Evolutionary conservation across 2,113 vertebrate species (phyloP), one percentile per base, ranked within the genome.

Genomic region (Plectropomus leopardus): DNA sequence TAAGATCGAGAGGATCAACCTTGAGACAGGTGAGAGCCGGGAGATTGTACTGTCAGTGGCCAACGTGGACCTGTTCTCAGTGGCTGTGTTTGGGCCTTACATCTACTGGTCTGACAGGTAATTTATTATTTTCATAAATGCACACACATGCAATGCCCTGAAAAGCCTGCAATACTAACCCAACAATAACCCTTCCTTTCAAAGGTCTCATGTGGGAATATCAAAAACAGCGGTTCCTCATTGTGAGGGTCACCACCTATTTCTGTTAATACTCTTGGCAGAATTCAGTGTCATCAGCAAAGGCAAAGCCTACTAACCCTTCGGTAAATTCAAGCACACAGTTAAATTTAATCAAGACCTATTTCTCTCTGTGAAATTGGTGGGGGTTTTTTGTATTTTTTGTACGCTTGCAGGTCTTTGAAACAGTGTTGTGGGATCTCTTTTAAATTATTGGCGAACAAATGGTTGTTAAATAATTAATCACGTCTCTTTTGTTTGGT

Each of bases 71-170:
- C 95, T 99, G 94, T 99, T 99, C 95, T 99, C 98, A 16, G 96
- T 99, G 45, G 95, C 97, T 3, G 98, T 99, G 96, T 99, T 98
- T 63, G 98, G 98, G 86, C 96, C 97, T 95, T 99, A 99, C 95
- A 99, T 99, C 96, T 99, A 99, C 96, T 99, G 98, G 98, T 98
- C 98, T 98, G 98, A 99, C 97, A 99, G 98, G 98, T 99, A 98
- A 98, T 97, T 97, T 96, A 96, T 97, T 97, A 94, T 96, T 96
- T 96, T 94, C 94, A 93, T 96, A 94, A 96, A 94, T 93, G 93
- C 95, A 95, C 77, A 71, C 77, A 34, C 86, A 76, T 70, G 71
- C 75, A 80, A 48, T 93, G 74, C 68, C 90, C 94, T 95, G 92
- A 80, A 76, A 93, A 94, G 85, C 91, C 92, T 91, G 89, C 92